These are phyloP conservation scores for Chalcosyrphus nemorum DNA, from an alignment of 2,888 invertebrate genomes.

Conservation along the genomic window DNA sequence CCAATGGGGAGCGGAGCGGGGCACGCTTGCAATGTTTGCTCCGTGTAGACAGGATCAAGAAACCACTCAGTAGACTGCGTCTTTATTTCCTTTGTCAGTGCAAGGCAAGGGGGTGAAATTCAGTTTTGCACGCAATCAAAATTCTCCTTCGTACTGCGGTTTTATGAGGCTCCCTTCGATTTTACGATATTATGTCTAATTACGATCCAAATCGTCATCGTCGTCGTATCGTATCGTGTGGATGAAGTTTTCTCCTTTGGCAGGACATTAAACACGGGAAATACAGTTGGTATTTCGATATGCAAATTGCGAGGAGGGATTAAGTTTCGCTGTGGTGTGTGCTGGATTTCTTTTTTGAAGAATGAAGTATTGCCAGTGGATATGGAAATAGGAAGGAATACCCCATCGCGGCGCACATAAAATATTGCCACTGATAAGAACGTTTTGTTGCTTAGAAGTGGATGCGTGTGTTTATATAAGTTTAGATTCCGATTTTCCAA, in stretches of 20 bases:
- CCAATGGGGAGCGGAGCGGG: slow-evolving; percentile 28
- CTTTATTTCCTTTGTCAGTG: slow-evolving; percentile 33
- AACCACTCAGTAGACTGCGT: slow-evolving; percentile 41
- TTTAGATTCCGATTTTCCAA: not conserved
- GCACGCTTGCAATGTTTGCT: slow-evolving; percentile 27
- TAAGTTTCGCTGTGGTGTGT: slow-evolving; percentile 20
- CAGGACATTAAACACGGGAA: not conserved
- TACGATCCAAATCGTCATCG: slow-evolving; percentile 58
- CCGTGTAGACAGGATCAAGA: slow-evolving; percentile 51
- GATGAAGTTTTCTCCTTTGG: slow-evolving; percentile 5
- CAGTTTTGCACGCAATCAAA: slow-evolving; percentile 71
- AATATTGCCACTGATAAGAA: slow-evolving; percentile 55
- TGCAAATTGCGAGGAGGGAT: slow-evolving; percentile 58
- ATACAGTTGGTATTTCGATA: slow-evolving; percentile 45
- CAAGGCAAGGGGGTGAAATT: not conserved
- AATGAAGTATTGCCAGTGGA: slow-evolving; percentile 15
- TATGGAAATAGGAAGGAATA: slow-evolving; percentile 41
- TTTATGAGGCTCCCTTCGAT: slow-evolving; percentile 59
- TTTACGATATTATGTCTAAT: slow-evolving; percentile 71
- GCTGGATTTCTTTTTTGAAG: slow-evolving; percentile 3
- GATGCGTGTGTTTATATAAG: not conserved
- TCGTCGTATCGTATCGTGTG: slow-evolving; percentile 17
- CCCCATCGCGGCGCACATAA: slow-evolving; percentile 47
- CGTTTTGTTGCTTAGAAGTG: not conserved
- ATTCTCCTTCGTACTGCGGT: slow-evolving; percentile 31